These are phyloP conservation scores for Agrochola macilenta DNA, from an alignment of 2,888 invertebrate genomes.

Conservation along the genomic window DNA sequence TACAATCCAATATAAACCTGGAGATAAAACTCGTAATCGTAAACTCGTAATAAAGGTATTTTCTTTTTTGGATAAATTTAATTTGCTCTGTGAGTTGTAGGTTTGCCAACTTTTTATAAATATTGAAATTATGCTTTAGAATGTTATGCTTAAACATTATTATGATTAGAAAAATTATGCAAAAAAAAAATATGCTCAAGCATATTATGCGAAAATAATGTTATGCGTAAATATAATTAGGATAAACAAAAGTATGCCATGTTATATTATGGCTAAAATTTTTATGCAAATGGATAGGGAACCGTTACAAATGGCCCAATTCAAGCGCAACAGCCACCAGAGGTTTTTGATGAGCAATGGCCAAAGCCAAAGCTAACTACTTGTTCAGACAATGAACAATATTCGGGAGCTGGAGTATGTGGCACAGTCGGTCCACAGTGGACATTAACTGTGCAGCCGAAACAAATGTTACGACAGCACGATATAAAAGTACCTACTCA, in stretches of 20 bases:
- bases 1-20: conserved; percentile 21
- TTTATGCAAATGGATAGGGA: too few relatives aligned
- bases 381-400: not conserved
- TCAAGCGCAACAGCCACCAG: not conserved
- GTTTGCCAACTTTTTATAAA: not conserved
- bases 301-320: not conserved
- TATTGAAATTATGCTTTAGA: too few relatives aligned
- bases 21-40: not conserved
- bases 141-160: too few relatives aligned
- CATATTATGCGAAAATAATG: too few relatives aligned
- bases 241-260: too few relatives aligned
- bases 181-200: too few relatives aligned
- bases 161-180: too few relatives aligned
- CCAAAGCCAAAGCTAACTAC: not conserved
- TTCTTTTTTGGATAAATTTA: not conserved
- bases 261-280: too few relatives aligned
- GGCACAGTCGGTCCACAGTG: not conserved
- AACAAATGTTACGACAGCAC: conserved; percentile 17
- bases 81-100: not conserved
- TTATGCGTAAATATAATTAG: too few relatives aligned
- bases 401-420: not conserved
- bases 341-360: conserved; percentile 10
- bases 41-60: too few relatives aligned
- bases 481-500: not conserved
- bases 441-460: not conserved